Evolutionary conservation across 2,888 invertebrate species (phyloP).

Genomic region (Lapara coniferarum): DNA sequence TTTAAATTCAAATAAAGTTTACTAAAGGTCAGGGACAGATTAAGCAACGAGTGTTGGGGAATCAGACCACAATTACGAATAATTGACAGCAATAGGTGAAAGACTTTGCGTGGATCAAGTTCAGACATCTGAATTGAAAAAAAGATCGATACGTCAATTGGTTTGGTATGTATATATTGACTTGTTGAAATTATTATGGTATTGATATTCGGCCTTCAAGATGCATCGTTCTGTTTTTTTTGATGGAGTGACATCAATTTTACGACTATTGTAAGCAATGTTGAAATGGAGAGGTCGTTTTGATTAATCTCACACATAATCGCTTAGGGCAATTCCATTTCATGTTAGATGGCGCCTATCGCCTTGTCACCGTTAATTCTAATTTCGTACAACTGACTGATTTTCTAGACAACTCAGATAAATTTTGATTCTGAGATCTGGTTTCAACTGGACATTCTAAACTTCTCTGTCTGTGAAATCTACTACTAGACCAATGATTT

Average conservation of each 20-base stretch:
- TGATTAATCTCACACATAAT: not conserved
- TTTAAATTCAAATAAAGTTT: slow-evolving; percentile 28
- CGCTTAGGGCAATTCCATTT: not conserved
- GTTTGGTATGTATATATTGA: slow-evolving; percentile 16
- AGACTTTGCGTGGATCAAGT: slow-evolving; percentile 27
- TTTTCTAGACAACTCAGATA: too few relatives aligned
- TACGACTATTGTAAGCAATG: not conserved
- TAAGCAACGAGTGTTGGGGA: slow-evolving; percentile 25
- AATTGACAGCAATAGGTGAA: slow-evolving; percentile 31
- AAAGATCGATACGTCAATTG: slow-evolving; percentile 5
- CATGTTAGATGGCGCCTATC: too few relatives aligned
- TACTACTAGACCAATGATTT: too few relatives aligned
- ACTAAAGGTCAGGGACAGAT: slow-evolving; percentile 29
- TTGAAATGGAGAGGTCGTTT: slow-evolving; percentile 1
- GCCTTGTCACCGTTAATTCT: too few relatives aligned
- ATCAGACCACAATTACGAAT: slow-evolving; percentile 30
- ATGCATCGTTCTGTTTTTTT: slow-evolving; percentile 6
- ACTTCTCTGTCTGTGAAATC: too few relatives aligned
- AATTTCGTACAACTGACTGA: too few relatives aligned
- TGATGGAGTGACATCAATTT: slow-evolving; percentile 7
- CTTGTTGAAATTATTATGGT: slow-evolving; percentile 10
- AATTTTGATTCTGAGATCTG: too few relatives aligned
- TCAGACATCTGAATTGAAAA: slow-evolving; percentile 22
- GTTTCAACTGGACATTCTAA: too few relatives aligned
- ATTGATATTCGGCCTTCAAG: slow-evolving; percentile 12